phyloP scores from a whole-genome alignment of 2,113 vertebrate genomes.

The Cyanistes caeruleus region DNA sequence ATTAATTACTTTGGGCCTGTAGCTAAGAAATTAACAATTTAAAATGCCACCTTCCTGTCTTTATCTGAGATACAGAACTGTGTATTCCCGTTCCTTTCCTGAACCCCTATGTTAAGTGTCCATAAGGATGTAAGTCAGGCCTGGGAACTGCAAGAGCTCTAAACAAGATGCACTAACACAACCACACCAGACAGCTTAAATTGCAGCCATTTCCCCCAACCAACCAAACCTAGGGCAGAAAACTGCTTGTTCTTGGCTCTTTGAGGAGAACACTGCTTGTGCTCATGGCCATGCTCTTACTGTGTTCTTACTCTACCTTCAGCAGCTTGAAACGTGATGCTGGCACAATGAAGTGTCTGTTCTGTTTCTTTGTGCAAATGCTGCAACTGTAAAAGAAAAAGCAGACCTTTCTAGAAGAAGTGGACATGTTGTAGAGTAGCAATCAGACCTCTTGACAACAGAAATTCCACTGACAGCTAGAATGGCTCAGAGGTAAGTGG shows the following conservation, averaged over 20 bases:
- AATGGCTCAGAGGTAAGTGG: background rate
- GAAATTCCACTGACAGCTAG: background rate
- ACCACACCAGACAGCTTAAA: background rate
- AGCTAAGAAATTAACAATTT: background rate
- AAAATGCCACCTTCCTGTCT: background rate
- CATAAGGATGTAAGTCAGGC: background rate
- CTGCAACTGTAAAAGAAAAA: slow-evolving; percentile 85
- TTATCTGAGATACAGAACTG: background rate
- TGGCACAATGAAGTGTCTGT: slow-evolving; percentile 92
- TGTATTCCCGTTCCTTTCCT: background rate
- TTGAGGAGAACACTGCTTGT: background rate
- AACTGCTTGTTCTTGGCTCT: background rate
- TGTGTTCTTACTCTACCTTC: slow-evolving; percentile 78
- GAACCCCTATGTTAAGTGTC: background rate
- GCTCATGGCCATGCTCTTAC: background rate
- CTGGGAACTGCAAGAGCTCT: background rate
- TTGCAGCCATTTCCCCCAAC: background rate
- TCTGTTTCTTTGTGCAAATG: slow-evolving; percentile 96
- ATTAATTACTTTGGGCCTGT: background rate
- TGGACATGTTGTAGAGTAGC: background rate
- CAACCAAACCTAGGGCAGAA: background rate
- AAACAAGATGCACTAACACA: background rate
- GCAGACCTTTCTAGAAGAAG: background rate
- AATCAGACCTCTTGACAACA: background rate
- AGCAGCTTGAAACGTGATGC: slow-evolving; percentile 86